These are phyloP conservation scores for Brachionus plicatilis DNA, from an alignment of 1,140 invertebrate genomes.

Conservation along the genomic window DNA sequence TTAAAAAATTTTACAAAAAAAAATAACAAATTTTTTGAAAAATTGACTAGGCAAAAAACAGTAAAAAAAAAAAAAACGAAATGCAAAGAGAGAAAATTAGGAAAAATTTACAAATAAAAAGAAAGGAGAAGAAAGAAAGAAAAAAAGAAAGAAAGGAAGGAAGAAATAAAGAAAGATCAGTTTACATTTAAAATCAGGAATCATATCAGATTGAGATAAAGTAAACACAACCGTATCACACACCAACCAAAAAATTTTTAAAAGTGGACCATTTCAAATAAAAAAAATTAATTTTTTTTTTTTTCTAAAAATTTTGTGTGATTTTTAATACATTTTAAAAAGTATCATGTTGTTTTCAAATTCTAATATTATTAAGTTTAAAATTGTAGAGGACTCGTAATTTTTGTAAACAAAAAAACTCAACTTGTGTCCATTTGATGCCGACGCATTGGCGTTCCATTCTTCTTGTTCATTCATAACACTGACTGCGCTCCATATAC, in stretches of 20 bases:
- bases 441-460: neutral
- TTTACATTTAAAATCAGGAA: neutral
- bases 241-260: conserved; percentile 5
- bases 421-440: neutral
- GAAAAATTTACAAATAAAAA: neutral
- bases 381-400: neutral
- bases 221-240: neutral
- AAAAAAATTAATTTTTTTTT: neutral
- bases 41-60: conserved; percentile 19
- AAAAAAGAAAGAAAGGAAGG: neutral
- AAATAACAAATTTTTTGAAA: conserved; percentile 6
- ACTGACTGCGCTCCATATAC: neutral
- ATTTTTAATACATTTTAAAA: conserved; percentile 5
- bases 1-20: conserved; percentile 20
- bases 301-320: neutral
- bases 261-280: conserved; percentile 3
- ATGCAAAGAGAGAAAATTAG: neutral
- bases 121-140: neutral
- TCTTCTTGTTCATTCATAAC: neutral
- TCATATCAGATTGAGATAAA: conserved; percentile 6
- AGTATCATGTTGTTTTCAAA: neutral
- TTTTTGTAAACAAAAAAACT: neutral
- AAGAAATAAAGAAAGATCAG: neutral
- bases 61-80: neutral
- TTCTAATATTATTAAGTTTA: neutral